Conservation (phyloP, 2,113 vertebrate genomes). For the Zootoca vivipara region DNA sequence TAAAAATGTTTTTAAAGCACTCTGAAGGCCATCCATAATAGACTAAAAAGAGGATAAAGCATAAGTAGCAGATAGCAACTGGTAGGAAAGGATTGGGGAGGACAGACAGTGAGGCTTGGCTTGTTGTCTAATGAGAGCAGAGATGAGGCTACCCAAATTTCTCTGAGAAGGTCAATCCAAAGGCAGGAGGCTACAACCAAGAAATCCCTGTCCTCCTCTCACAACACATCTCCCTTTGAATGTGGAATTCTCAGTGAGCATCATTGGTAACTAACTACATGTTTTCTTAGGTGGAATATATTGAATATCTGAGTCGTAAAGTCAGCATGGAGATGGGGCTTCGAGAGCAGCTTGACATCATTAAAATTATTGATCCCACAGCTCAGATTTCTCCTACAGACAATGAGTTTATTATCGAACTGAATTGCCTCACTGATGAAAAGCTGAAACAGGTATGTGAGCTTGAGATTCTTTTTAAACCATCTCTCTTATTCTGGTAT, state of each 20-base stretch:
- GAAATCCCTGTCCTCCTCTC: not conserved
- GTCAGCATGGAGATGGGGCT: conserved; percentile 99
- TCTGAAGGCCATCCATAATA: not conserved
- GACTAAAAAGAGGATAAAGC: not conserved
- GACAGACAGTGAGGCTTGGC: not conserved
- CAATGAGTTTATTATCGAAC: conserved; percentile 99
- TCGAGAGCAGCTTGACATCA: conserved; percentile 98
- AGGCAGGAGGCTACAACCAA: not conserved
- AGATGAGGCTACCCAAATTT: not conserved
- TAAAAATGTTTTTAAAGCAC: not conserved
- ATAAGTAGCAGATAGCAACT: too few relatives aligned
- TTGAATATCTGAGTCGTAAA: conserved; percentile 96
- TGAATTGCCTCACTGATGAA: conserved; percentile 98
- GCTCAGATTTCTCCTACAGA: conserved; percentile 98
- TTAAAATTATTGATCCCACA: conserved; percentile 98
- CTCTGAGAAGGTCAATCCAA: not conserved
- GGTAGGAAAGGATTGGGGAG: not conserved
- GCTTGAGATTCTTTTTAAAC: not conserved
- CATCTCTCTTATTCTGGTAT: not conserved
- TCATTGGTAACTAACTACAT: conserved; percentile 17
- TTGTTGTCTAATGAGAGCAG: not conserved
- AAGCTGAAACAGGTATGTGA: conserved; percentile 94
- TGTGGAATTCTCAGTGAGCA: not conserved
- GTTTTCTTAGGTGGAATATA: conserved; percentile 93
- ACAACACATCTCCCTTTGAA: conserved; percentile 7